phyloP scores from a whole-genome alignment of 2,797 vertebrate genomes.

The Cuniculus paca region DNA sequence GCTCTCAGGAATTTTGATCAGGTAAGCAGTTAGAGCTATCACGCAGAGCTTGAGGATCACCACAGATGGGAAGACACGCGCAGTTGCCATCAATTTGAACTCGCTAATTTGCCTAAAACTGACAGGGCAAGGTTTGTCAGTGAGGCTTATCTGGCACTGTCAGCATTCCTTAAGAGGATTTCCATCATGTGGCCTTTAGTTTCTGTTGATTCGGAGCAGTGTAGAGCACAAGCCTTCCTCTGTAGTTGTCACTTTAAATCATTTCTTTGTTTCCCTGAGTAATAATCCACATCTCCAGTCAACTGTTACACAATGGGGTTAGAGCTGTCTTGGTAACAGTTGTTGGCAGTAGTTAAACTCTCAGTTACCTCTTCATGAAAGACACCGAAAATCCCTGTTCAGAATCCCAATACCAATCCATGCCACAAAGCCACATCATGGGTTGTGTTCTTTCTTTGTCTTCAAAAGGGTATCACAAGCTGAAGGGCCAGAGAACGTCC shows the following conservation, averaged over 20 bases:
- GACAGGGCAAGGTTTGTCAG: constrained; percentile 63
- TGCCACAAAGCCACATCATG: rapidly evolving
- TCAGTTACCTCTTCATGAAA: neutral
- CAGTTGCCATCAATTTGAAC: constrained; percentile 65
- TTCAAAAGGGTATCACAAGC: neutral
- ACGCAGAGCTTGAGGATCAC: constrained; percentile 49
- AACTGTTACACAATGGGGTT: neutral
- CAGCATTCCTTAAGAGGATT: constrained; percentile 65
- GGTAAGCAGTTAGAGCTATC: constrained; percentile 44
- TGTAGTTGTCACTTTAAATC: constrained; percentile 37
- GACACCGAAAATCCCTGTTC: neutral
- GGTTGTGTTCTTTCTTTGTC: neutral
- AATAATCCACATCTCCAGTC: neutral
- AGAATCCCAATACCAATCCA: neutral
- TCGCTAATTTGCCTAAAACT: constrained; percentile 77
- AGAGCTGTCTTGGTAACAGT: neutral
- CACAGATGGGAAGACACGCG: constrained; percentile 68
- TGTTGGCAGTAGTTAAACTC: neutral
- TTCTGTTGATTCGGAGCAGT: constrained; percentile 50
- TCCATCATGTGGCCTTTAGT: constrained; percentile 55
- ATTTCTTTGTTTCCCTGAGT: constrained; percentile 63
- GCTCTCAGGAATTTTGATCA: constrained; percentile 62
- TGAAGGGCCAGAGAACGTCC: neutral
- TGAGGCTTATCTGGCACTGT: constrained; percentile 56
- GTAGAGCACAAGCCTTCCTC: neutral